Conservation (phyloP, 2,113 vertebrate genomes). For the Phodopus roborovskii region DNA sequence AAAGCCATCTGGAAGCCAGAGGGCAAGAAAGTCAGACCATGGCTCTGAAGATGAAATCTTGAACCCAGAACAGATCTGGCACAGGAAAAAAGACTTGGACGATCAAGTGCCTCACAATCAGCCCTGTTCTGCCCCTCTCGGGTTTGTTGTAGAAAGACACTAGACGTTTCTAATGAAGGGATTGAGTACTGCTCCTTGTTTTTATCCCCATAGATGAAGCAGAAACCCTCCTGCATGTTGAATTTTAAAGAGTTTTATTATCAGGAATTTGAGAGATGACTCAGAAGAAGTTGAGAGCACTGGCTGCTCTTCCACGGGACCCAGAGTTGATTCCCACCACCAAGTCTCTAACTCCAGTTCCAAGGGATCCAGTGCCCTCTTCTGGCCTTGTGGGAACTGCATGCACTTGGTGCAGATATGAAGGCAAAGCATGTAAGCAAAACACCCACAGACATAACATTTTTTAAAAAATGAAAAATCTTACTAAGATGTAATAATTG, state of each 20-base stretch:
- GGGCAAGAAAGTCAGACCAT: too few relatives aligned
- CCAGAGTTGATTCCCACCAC: background rate
- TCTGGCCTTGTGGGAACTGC: background rate
- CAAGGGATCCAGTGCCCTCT: background rate
- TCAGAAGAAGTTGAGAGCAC: background rate
- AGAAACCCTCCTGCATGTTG: background rate
- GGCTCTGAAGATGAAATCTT: background rate
- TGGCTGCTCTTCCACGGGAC: background rate
- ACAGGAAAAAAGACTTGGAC: background rate
- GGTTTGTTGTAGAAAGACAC: background rate
- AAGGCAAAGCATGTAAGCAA: too few relatives aligned
- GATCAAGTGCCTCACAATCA: background rate
- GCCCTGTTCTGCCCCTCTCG: rapidly evolving
- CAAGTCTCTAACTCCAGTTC: background rate
- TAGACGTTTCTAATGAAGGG: background rate
- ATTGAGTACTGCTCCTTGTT: background rate
- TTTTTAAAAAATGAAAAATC: background rate
- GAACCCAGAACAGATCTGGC: background rate
- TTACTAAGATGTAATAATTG: background rate
- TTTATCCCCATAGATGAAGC: background rate
- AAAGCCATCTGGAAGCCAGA: background rate
- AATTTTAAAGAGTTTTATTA: background rate
- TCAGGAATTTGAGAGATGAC: background rate
- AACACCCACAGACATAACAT: background rate
- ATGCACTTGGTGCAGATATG: background rate